A percentile compares a stretch with the other conserved stretches of the same genome.
These are phyloP conservation scores for Patella depressa DNA, from an alignment of 2,888 invertebrate species.

Conservation along the genomic window DNA sequence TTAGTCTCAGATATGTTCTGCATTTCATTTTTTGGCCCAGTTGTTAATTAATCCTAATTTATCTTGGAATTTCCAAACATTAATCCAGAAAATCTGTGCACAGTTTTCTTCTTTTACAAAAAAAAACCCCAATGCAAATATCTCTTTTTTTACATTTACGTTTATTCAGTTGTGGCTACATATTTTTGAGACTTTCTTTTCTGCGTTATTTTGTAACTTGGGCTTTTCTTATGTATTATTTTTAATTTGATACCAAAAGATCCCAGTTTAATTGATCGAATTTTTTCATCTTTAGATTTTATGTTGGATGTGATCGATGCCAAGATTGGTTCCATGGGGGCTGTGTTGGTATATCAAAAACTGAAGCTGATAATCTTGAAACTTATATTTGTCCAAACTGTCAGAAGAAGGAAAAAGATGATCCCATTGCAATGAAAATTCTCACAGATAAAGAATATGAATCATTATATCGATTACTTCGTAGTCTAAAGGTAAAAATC, in stretches of 20 bases:
- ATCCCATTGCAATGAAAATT: constrained; percentile 57
- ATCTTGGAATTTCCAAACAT: too few species aligned
- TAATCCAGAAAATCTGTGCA: too few species aligned
- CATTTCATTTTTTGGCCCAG: too few species aligned
- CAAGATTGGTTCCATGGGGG: constrained; percentile 99
- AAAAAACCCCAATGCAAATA: too few species aligned
- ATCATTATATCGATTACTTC: constrained; percentile 86
- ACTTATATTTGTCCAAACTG: constrained; percentile 97
- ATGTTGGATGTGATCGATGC: constrained; percentile 98
- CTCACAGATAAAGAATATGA: constrained; percentile 73
- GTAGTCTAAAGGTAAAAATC: constrained; percentile 83
- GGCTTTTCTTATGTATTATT: not conserved
- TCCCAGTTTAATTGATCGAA: not conserved
- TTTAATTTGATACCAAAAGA: not conserved
- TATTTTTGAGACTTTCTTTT: too few species aligned
- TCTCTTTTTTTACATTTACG: too few species aligned
- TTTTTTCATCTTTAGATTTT: constrained; percentile 80
- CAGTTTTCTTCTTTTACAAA: too few species aligned
- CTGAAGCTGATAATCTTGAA: constrained; percentile 85
- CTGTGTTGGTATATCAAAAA: constrained; percentile 83
- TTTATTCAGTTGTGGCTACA: too few species aligned
- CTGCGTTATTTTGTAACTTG: not conserved
- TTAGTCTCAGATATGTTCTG: too few species aligned
- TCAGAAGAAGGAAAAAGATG: constrained; percentile 84
- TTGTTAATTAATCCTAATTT: too few species aligned